phyloP scores from a whole-genome alignment of 2,113 vertebrate genomes.

The Chloropsis cyanopogon region DNA sequence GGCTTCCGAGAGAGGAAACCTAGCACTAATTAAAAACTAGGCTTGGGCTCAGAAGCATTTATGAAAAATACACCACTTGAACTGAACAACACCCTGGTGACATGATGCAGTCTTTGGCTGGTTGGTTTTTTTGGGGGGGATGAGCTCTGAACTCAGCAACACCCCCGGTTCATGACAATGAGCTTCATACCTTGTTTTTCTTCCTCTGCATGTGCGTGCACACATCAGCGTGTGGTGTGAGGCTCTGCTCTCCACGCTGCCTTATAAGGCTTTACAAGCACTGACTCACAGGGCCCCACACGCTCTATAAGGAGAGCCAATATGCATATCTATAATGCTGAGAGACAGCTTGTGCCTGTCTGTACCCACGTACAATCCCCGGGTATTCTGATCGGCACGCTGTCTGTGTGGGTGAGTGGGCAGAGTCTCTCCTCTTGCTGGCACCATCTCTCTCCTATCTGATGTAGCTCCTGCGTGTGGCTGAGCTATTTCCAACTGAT shows the following conservation, averaged over 20 bases:
- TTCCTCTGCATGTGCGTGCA: not conserved
- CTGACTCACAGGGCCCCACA: conserved; percentile 9
- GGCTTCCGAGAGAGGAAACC: conserved; percentile 26
- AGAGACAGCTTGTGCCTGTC: conserved; percentile 43
- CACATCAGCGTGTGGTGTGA: not conserved
- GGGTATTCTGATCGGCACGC: not conserved
- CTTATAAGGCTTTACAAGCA: not conserved
- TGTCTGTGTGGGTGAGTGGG: not conserved
- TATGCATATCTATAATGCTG: not conserved
- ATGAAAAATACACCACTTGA: not conserved
- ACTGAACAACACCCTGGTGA: not conserved
- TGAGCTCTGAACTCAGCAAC: not conserved
- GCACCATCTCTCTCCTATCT: not conserved
- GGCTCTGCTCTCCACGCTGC: not conserved
- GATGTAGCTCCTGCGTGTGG: not conserved
- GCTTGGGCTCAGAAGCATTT: conserved; percentile 13
- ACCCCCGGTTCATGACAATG: not conserved
- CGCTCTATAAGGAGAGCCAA: not conserved
- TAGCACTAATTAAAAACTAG: conserved; percentile 36
- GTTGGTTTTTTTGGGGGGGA: not conserved
- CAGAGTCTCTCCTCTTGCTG: conserved; percentile 2
- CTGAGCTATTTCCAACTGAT: conserved; percentile 1
- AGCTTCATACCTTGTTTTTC: not conserved
- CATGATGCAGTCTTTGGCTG: not conserved
- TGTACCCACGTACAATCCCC: not conserved